These are phyloP conservation scores for Tangara arthus DNA, from an alignment of 2,797 vertebrate genomes.

Conservation along the genomic window DNA sequence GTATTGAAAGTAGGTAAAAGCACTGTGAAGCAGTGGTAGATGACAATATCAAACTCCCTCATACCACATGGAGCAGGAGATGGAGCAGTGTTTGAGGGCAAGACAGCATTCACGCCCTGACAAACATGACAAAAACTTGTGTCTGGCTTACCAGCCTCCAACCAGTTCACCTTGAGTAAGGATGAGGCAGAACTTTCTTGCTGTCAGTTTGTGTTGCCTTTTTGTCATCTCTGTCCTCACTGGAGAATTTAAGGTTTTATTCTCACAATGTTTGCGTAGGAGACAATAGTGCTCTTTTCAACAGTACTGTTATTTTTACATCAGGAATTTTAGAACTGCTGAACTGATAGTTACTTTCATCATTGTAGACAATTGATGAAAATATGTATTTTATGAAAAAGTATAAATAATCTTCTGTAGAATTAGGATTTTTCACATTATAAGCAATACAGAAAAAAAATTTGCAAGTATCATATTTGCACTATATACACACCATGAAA, in stretches of 20 bases:
- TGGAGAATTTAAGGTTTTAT: neutral
- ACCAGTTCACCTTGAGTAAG: neutral
- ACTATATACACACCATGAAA: neutral
- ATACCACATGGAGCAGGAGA: fast-evolving
- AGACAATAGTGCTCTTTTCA: neutral
- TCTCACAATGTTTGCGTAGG: neutral
- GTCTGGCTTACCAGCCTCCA: neutral
- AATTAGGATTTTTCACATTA: neutral
- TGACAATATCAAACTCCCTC: neutral
- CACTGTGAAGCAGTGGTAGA: neutral
- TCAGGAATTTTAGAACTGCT: neutral
- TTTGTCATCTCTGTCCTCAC: neutral
- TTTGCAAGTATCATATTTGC: neutral
- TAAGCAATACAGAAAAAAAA: neutral
- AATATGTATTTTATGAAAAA: neutral
- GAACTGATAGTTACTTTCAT: neutral
- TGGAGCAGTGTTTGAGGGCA: neutral
- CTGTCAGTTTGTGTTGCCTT: neutral
- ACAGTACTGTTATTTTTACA: neutral
- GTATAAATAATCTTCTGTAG: neutral
- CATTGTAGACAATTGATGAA: neutral
- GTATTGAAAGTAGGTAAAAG: neutral
- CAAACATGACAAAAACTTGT: neutral
- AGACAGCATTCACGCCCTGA: neutral
- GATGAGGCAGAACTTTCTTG: neutral